Base-by-base conservation (phyloP, 2,888 invertebrate genomes). In the Tholera decimalis region DNA sequence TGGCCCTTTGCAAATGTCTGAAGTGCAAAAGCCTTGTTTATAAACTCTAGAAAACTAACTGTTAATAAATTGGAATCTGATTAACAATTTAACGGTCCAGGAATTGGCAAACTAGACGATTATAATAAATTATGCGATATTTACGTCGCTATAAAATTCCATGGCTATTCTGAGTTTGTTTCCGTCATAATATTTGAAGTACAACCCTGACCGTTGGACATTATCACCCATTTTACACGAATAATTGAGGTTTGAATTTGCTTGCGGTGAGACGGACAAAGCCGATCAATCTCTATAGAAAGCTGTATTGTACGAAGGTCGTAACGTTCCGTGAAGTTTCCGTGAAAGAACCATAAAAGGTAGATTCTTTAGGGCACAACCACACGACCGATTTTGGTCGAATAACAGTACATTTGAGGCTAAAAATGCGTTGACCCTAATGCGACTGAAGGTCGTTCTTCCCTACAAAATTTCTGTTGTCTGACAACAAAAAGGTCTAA, bases 181-280 rank as follows among this genome's bases (percentile, higher is more conserved):
- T 76, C 85, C 83, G 83, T 84, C 75, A 82, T 83, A 79, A 66
- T 60, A 74, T 59, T 73, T 82, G 77, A 82, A 77, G 69, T 76
- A 80, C 73, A 66, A 53, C 62, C 71, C 55, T 73, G 75, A 62
- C 73, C 62, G 67, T 60, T 73, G 73, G 73, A 77, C 60, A 59
- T 62, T 75, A 68, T 82, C 73, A 79, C 75, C 80, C 84, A 87
- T 90, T 90, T 87, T 85, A 73, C 83, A 82, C 82, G 79, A 88
- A 77, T 83, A 82, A 87, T 84, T 85, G 85, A 83, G 78, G 81
- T 83, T 82, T 83, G 78, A 84, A 86, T 87, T 83, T 76, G 82
- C 83, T 85, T 83, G 84, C 82, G 82, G 84, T 85, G 68, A 80
- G 76, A 71, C 77, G 74, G 79, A 84, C 85, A 83, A 84, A 83